phyloP scores from a whole-genome alignment of 2,113 vertebrate genomes.

The Pollachius pollachius region DNA sequence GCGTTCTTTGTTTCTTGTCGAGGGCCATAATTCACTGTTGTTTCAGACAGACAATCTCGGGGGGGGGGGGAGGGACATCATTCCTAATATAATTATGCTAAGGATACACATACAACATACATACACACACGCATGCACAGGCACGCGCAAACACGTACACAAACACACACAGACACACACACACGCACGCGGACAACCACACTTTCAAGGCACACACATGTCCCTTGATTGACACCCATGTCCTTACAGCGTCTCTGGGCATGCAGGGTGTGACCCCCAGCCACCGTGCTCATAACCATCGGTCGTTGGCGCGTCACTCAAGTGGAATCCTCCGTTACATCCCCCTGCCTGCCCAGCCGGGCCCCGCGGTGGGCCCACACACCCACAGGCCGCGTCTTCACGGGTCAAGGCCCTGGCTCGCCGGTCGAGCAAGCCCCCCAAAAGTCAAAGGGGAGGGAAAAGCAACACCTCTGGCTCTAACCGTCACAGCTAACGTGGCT shows the following conservation, averaged over 20 bases:
- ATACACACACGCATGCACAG: too few relatives aligned
- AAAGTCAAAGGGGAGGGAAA: constrained; percentile 74
- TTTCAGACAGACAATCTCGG: constrained; percentile 1
- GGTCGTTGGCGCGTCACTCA: constrained; percentile 68
- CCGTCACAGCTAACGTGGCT: constrained; percentile 36
- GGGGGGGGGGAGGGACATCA: not conserved
- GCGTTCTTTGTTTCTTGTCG: constrained; percentile 33
- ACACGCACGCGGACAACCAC: too few relatives aligned
- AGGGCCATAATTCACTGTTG: constrained; percentile 30
- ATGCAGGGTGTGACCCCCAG: too few relatives aligned
- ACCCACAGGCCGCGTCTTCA: constrained; percentile 58
- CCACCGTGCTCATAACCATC: too few relatives aligned
- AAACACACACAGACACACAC: too few relatives aligned
- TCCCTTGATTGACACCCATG: not conserved
- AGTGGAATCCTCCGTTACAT: constrained; percentile 65
- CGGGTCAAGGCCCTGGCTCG: constrained; percentile 75
- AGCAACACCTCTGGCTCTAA: constrained; percentile 68
- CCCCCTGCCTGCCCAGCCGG: constrained; percentile 53
- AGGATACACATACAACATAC: constrained; percentile 11
- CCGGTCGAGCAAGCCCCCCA: constrained; percentile 65
- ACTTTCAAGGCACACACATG: too few relatives aligned
- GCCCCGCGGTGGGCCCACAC: constrained; percentile 55
- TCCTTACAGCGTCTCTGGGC: constrained; percentile 32
- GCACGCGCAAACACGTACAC: constrained; percentile 37
- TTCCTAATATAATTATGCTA: too few relatives aligned